A percentile compares a stretch with the other conserved stretches of the same genome.
These are phyloP conservation scores for Phenganax stokvisi DNA, from an alignment of 92 coral and sea anemone genomes.

Conservation along the genomic window DNA sequence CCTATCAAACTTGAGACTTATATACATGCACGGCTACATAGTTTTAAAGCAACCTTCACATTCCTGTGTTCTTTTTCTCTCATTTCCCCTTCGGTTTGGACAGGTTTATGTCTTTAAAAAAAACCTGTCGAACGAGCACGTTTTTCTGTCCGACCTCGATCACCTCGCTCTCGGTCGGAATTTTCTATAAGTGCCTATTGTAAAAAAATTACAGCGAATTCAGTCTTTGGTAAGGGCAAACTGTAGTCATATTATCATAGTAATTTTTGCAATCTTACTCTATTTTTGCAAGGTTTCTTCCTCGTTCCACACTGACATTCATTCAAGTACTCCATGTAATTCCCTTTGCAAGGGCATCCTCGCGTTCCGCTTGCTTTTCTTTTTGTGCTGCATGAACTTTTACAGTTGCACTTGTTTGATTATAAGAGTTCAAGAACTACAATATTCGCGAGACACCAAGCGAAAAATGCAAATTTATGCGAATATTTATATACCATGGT, in stretches of 20 bases:
- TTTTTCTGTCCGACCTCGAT: background rate
- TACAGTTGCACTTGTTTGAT: constrained; percentile 13
- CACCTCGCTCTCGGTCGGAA: background rate
- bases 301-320: constrained; percentile 25
- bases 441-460: background rate
- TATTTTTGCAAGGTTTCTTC: constrained; percentile 33
- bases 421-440: background rate
- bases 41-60: background rate
- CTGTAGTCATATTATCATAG: background rate
- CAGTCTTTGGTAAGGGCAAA: background rate
- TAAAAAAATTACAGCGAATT: background rate
- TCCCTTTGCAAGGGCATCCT: constrained; percentile 39
- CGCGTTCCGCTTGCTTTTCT: constrained; percentile 21
- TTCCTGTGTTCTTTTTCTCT: background rate
- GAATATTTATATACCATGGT: background rate
- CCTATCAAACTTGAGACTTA: too few relatives aligned
- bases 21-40: too few relatives aligned
- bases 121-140: background rate
- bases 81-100: background rate
- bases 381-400: constrained; percentile 25
- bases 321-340: background rate
- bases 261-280: background rate
- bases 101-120: too few relatives aligned
- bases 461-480: background rate
- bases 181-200: background rate